These are phyloP conservation scores for Tychaedon coryphoeus DNA, from an alignment of 2,113 vertebrate genomes.

Conservation along the genomic window DNA sequence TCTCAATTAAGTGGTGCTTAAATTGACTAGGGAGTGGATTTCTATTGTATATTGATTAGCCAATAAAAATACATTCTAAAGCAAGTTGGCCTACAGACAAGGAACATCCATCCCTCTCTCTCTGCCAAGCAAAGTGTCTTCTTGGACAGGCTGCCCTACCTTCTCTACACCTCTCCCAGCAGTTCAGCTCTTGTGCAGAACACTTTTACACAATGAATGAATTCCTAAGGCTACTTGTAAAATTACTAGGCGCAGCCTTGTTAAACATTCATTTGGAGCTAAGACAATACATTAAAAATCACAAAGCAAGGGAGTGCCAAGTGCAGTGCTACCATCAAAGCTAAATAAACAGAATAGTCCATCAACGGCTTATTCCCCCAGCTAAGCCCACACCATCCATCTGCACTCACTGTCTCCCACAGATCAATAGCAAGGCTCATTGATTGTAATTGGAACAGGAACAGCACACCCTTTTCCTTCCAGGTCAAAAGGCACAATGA, in stretches of 20 bases:
- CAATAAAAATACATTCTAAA: constrained; percentile 46
- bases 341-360: constrained; percentile 17
- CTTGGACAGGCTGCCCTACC: background rate
- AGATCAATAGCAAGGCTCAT: constrained; percentile 39
- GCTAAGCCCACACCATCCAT: background rate
- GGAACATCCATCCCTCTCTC: background rate
- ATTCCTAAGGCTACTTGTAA: constrained; percentile 60
- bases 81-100: background rate
- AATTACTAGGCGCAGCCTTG: constrained; percentile 19
- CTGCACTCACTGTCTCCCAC: background rate
- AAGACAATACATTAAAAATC: constrained; percentile 49
- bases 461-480: constrained; percentile 4
- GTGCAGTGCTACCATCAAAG: background rate
- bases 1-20: constrained; percentile 53
- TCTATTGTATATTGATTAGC: constrained; percentile 50
- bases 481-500: constrained; percentile 41
- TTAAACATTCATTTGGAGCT: constrained; percentile 51
- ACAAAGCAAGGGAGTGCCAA: background rate
- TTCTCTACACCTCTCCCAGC: background rate
- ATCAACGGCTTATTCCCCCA: background rate
- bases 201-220: background rate
- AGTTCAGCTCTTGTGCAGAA: background rate
- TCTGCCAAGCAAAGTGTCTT: background rate
- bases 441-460: background rate
- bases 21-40: constrained; percentile 45